phyloP scores from a whole-genome alignment of 2,888 invertebrate genomes.

The Beris morrisii region DNA sequence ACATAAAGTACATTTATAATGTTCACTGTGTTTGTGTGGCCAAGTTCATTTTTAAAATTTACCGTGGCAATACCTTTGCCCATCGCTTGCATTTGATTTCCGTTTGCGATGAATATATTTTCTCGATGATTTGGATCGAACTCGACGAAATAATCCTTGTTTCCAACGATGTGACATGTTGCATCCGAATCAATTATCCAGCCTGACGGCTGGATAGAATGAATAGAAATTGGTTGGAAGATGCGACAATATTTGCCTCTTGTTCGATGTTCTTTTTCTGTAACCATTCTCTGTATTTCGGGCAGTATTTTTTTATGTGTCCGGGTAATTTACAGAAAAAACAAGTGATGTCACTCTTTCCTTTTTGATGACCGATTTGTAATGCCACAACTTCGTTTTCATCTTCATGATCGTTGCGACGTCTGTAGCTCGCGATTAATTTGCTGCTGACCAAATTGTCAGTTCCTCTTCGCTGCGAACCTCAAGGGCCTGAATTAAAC shows the following conservation, averaged over 20 bases:
- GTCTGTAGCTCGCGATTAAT: conserved; percentile 34
- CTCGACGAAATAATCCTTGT: conserved; percentile 34
- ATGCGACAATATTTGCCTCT: conserved; percentile 27
- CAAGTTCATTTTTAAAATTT: conserved; percentile 28
- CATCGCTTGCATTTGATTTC: conserved; percentile 29
- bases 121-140: conserved; percentile 36
- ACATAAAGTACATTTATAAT: conserved; percentile 34
- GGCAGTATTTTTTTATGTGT: conserved; percentile 36
- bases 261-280: conserved; percentile 16
- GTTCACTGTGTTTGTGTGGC: conserved; percentile 1
- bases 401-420: neutral
- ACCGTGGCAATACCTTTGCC: conserved; percentile 36
- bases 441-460: conserved; percentile 7
- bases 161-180: conserved; percentile 38
- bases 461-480: conserved; percentile 14
- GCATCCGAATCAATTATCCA: conserved; percentile 41
- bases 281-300: conserved; percentile 35
- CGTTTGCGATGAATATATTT: conserved; percentile 37
- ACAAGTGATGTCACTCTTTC: conserved; percentile 22
- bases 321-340: conserved; percentile 37
- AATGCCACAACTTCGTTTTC: neutral
- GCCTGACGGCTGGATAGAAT: conserved; percentile 15
- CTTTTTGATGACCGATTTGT: neutral
- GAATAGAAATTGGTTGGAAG: conserved; percentile 31
- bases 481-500: conserved; percentile 38